Evolutionary conservation across 2,888 invertebrate species (phyloP).

Genomic region (Acanthosepion esculentum): DNA sequence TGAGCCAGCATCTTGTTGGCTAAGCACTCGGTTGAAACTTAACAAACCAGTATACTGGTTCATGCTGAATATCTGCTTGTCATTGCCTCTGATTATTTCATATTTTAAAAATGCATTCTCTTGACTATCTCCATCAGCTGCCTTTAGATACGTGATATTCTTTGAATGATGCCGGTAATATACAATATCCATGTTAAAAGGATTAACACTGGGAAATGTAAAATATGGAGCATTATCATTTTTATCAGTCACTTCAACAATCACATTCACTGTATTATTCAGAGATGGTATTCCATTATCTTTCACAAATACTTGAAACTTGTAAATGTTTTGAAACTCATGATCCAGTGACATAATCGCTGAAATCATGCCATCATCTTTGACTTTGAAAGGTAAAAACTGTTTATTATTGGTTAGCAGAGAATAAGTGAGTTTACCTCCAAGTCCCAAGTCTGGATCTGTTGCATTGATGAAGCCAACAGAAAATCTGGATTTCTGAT

Average conservation of each 20-base stretch:
- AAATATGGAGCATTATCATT: conserved; percentile 14
- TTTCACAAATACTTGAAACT: conserved; percentile 23
- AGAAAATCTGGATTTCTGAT: neutral
- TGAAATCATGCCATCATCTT: conserved; percentile 10
- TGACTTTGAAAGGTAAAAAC: neutral
- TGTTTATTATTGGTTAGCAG: neutral
- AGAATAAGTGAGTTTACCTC: conserved; percentile 1
- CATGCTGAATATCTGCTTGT: conserved; percentile 21
- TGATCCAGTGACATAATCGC: neutral
- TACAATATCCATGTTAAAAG: conserved; percentile 17
- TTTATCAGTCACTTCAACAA: conserved; percentile 33
- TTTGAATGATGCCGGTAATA: conserved; percentile 33
- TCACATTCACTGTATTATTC: neutral
- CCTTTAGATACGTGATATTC: neutral
- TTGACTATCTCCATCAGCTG: conserved; percentile 33
- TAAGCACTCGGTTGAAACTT: neutral
- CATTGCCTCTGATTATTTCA: conserved; percentile 25
- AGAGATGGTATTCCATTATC: conserved; percentile 9
- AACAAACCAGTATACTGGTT: neutral
- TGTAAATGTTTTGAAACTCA: neutral
- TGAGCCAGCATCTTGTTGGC: conserved; percentile 8
- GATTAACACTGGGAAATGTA: conserved; percentile 4
- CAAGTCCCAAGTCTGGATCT: conserved; percentile 12
- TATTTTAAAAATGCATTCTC: conserved; percentile 23
- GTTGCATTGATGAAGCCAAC: conserved; percentile 20